These are phyloP conservation scores for Oreochromis grahami DNA, from an alignment of 2,797 vertebrate genomes.

Conservation along the genomic window DNA sequence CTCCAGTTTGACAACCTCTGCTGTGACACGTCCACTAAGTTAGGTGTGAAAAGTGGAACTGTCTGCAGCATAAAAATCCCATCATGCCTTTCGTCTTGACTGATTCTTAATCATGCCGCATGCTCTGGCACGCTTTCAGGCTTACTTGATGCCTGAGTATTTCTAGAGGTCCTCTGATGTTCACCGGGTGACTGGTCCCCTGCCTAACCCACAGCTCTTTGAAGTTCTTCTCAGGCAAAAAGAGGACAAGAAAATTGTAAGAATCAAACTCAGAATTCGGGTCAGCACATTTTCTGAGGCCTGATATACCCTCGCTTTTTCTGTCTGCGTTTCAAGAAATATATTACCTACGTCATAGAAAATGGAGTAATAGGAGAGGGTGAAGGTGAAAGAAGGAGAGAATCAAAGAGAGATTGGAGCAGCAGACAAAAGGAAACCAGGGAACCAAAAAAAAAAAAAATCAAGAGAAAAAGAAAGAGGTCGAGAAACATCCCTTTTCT, in stretches of 20 bases:
- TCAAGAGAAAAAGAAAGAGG: not conserved
- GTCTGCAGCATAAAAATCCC: slow-evolving; percentile 18
- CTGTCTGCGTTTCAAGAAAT: slow-evolving; percentile 20
- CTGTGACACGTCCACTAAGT: not conserved
- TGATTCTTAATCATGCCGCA: not conserved
- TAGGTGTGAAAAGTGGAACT: slow-evolving; percentile 10
- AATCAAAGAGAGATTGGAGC: not conserved
- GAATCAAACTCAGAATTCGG: slow-evolving; percentile 42
- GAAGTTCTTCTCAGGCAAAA: slow-evolving; percentile 23
- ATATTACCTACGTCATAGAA: slow-evolving; percentile 13
- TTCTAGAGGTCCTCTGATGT: slow-evolving; percentile 41
- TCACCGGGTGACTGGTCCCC: slow-evolving; percentile 19
- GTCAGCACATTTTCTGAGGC: slow-evolving; percentile 24
- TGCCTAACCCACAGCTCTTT: slow-evolving; percentile 29
- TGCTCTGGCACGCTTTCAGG: slow-evolving; percentile 4
- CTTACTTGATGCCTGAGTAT: not conserved
- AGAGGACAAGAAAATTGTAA: not conserved
- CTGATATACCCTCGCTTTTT: not conserved
- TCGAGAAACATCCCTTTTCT: slow-evolving; percentile 3
- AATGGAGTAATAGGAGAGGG: not conserved
- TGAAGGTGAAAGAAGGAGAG: not conserved
- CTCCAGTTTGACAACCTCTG: not conserved
- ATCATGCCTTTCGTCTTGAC: slow-evolving; percentile 10
- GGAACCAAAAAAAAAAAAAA: not conserved
- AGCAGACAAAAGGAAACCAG: not conserved